Percentiles rank a stretch among this genome's conserved stretches.
phyloP scores from a whole-genome alignment of 1,140 invertebrate genomes.

The Reticulitermes speratus region DNA sequence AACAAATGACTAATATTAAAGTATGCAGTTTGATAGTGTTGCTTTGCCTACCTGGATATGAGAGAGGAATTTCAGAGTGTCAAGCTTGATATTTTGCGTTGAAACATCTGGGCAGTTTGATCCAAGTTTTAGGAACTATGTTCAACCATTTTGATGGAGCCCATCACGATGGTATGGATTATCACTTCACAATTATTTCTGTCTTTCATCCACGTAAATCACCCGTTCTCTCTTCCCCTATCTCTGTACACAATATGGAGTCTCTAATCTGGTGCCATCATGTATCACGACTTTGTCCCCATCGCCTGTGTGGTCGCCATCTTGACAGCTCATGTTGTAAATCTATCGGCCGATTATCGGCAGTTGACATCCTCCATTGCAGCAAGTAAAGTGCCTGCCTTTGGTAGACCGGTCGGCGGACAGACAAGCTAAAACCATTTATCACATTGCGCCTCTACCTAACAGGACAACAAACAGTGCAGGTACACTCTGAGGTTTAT shows the following conservation, averaged over 20 bases:
- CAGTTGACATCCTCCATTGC: slow-evolving; percentile 21
- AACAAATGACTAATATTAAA: background rate
- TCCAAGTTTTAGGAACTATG: background rate
- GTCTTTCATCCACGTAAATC: slow-evolving; percentile 11
- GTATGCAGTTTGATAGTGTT: background rate
- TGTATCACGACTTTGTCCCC: slow-evolving; percentile 3
- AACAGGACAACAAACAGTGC: slow-evolving; percentile 24
- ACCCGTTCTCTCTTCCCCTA: slow-evolving; percentile 12
- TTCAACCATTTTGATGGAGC: background rate
- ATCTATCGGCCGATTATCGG: slow-evolving; percentile 28
- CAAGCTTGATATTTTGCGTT: background rate
- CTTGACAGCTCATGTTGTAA: slow-evolving; percentile 25
- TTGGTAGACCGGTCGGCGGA: background rate
- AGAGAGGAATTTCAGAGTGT: background rate
- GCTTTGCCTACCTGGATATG: background rate
- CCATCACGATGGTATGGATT: background rate
- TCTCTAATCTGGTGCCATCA: slow-evolving; percentile 3
- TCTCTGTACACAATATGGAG: slow-evolving; percentile 18
- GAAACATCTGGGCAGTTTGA: background rate
- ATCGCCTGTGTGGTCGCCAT: background rate
- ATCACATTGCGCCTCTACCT: slow-evolving; percentile 25
- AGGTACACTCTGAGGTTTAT: background rate
- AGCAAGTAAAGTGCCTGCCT: slow-evolving; percentile 24
- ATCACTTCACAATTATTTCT: slow-evolving; percentile 19
- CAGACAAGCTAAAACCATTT: slow-evolving; percentile 29